Evolutionary conservation across 2,113 vertebrate genomes (phyloP).

Genomic region (Muntiacus reevesi): DNA sequence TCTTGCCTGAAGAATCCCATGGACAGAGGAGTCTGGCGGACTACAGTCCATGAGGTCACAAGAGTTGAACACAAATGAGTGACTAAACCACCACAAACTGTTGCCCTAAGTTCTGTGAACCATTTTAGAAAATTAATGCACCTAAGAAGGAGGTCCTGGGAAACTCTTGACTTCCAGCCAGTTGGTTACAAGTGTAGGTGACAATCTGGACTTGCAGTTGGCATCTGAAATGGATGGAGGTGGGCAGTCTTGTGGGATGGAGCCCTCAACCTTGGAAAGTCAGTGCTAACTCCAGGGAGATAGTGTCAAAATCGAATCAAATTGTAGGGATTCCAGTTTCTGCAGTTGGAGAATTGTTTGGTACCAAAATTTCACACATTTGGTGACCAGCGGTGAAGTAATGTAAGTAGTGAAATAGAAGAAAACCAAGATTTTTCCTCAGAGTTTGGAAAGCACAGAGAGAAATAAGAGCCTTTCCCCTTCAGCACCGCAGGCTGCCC

Average conservation of each 20-base stretch:
- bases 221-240: not conserved
- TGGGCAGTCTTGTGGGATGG: not conserved
- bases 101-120: not conserved
- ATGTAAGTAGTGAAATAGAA: not conserved
- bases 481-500: too few species aligned
- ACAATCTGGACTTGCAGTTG: not conserved
- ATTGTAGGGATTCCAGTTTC: not conserved
- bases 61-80: not conserved
- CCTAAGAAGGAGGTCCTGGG: not conserved
- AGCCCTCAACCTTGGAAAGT: not conserved
- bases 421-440: not conserved
- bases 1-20: not conserved
- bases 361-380: not conserved
- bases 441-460: not conserved
- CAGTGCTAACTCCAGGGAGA: not conserved
- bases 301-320: not conserved
- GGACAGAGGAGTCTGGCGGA: not conserved
- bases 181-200: not conserved
- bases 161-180: rapidly evolving
- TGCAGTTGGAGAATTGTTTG: not conserved
- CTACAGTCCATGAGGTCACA: rapidly evolving
- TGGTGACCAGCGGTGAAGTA: not conserved
- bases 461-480: not conserved
- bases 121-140: not conserved
- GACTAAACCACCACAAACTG: not conserved